Base-by-base conservation (phyloP, 2,888 invertebrate genomes). In the Cerastoderma edule region DNA sequence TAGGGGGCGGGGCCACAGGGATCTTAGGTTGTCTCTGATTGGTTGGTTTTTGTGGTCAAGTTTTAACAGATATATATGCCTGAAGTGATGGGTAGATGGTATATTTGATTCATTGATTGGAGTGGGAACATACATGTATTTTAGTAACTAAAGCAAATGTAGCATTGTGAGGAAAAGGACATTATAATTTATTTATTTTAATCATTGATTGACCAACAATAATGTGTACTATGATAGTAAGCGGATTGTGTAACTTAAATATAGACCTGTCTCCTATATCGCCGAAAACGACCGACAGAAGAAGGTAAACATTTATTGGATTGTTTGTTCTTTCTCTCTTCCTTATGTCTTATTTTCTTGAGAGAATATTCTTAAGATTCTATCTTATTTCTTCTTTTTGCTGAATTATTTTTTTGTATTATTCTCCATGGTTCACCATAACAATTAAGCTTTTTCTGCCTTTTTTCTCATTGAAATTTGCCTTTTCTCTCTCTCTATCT, bases 231-330 rank as follows among this genome's bases (percentile, higher is more conserved):
- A 48, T 78, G 50, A 32, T 81, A 39, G 67, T 81, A 48, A 78
- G 75, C 66, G 78, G 78, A 78, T 64, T 81, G 64, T 64, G 33
- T 46, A 57, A 67, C 22, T 57, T 81, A 33, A 78, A 81, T 28
- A 70, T 81, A 73, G 81, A 78, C 63, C 69, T 81, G 60, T 81
- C 81, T 33, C 81, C 81, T 8, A 78, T 81, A 16, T 73, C 65
- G 8, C n/a, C 48, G 16, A 65, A 28, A 48, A 32, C 28, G 16
- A 19, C 48, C 10, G 27, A 65, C 8, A n/a, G n/a, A n/a, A n/a
- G n/a, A n/a, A 22, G 48, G 65, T 65, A 48, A 28, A 33, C 0
- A 27, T 35, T 33, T 10, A 33, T 60, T 60, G n/a, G 8, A 24
- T 60, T 22, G 13, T 32, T 35, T n/a, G 13, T 33, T 60, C 60